Conservation (phyloP, 2,797 vertebrate genomes). For the Lophius americanus region DNA sequence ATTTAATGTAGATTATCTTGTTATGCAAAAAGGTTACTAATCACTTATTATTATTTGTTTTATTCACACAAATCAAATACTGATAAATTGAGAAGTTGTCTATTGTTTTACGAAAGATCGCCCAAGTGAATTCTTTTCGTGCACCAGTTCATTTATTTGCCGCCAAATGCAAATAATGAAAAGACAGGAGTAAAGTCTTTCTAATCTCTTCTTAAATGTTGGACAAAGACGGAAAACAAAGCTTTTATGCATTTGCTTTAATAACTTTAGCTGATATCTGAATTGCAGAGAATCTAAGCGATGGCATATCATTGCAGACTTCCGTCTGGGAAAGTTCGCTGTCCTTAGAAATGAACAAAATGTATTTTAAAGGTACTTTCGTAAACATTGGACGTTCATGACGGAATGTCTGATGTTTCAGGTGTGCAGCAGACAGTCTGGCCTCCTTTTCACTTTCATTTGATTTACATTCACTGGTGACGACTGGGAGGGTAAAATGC, state of each 20-base stretch:
- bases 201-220: neutral
- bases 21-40: too few species aligned
- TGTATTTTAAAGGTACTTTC: constrained; percentile 1
- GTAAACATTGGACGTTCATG: constrained; percentile 1
- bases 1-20: too few species aligned
- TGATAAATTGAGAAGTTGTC: too few species aligned
- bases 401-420: neutral
- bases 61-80: too few species aligned
- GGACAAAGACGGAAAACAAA: constrained; percentile 11
- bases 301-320: neutral
- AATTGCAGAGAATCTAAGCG: neutral
- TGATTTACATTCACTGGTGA: constrained; percentile 34
- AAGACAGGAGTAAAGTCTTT: constrained; percentile 1
- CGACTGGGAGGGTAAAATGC: constrained; percentile 11
- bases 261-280: neutral
- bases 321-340: neutral
- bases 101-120: too few species aligned
- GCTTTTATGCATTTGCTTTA: neutral
- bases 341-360: neutral
- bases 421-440: constrained; percentile 1
- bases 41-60: too few species aligned
- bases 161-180: neutral
- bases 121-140: too few species aligned
- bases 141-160: neutral
- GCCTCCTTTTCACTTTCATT: constrained; percentile 3